These are phyloP conservation scores for Seira sanloemensis DNA, from an alignment of 2,888 invertebrate genomes.

Conservation along the genomic window DNA sequence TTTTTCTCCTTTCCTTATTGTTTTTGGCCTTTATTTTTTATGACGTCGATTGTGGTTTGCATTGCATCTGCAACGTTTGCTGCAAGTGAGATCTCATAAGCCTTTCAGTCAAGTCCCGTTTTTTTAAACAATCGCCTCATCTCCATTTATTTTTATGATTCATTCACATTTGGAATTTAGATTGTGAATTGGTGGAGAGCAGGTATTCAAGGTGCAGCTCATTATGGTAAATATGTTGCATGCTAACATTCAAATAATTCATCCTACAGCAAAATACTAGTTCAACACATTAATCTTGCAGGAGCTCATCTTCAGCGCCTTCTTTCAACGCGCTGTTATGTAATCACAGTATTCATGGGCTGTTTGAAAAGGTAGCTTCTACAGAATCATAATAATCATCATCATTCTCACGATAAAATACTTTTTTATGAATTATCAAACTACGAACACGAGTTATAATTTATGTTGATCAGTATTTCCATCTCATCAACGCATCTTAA, in stretches of 20 bases:
- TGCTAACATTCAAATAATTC: neutral
- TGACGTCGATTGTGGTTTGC: too few species aligned
- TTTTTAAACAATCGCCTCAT: conserved; percentile 8
- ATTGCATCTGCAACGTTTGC: neutral
- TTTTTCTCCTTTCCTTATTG: neutral
- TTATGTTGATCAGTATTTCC: neutral
- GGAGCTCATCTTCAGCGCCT: neutral
- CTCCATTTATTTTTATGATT: conserved; percentile 35
- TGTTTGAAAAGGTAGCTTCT: neutral
- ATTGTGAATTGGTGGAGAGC: conserved; percentile 10
- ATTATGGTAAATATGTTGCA: conserved; percentile 24
- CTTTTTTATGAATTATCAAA: neutral
- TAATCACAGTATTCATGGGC: neutral
- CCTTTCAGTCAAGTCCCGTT: neutral
- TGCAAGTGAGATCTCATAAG: neutral
- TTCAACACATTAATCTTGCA: neutral
- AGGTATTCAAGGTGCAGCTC: conserved; percentile 58
- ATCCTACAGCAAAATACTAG: neutral
- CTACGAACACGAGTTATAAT: neutral
- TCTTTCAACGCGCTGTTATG: neutral
- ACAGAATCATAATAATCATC: neutral
- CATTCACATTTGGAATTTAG: conserved; percentile 22
- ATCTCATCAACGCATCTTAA: conserved; percentile 8
- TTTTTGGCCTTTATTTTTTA: neutral
- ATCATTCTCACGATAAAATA: neutral